These are phyloP conservation scores for Enoplosus armatus DNA, from an alignment of 2,797 vertebrate genomes.

Conservation along the genomic window DNA sequence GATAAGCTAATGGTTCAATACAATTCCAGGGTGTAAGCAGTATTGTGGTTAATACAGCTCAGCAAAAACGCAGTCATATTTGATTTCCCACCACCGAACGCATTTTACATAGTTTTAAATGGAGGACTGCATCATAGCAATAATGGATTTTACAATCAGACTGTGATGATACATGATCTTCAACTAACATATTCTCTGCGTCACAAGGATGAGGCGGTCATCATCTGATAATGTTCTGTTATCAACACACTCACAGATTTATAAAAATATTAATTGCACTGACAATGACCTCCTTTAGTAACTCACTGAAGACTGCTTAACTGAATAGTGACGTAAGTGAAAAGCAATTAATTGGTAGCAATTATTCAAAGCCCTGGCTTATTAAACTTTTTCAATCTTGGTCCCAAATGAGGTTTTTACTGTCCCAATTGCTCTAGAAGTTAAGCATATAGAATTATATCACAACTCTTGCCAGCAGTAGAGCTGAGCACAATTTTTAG, in stretches of 20 bases:
- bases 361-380: constrained; percentile 69
- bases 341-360: constrained; percentile 73
- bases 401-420: constrained; percentile 68
- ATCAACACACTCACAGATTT: constrained; percentile 30
- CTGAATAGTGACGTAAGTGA: constrained; percentile 56
- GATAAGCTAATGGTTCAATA: constrained; percentile 62
- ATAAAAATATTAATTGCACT: constrained; percentile 30
- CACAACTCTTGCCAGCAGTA: constrained; percentile 24
- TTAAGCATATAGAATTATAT: constrained; percentile 60
- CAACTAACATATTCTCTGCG: constrained; percentile 12
- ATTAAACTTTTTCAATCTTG: constrained; percentile 65
- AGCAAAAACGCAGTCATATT: constrained; percentile 43
- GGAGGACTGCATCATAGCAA: not conserved
- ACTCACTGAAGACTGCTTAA: constrained; percentile 55
- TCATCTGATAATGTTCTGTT: constrained; percentile 24
- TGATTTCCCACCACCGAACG: constrained; percentile 48
- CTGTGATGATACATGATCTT: constrained; percentile 21
- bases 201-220: not conserved
- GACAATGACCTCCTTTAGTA: constrained; percentile 58
- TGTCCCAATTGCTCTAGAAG: constrained; percentile 49
- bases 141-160: constrained; percentile 26
- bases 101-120: constrained; percentile 34
- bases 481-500: constrained; percentile 39
- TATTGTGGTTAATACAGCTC: constrained; percentile 49
- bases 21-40: constrained; percentile 48